Base-by-base conservation (phyloP, 2,113 vertebrate genomes). In the Cichladusa arquata region DNA sequence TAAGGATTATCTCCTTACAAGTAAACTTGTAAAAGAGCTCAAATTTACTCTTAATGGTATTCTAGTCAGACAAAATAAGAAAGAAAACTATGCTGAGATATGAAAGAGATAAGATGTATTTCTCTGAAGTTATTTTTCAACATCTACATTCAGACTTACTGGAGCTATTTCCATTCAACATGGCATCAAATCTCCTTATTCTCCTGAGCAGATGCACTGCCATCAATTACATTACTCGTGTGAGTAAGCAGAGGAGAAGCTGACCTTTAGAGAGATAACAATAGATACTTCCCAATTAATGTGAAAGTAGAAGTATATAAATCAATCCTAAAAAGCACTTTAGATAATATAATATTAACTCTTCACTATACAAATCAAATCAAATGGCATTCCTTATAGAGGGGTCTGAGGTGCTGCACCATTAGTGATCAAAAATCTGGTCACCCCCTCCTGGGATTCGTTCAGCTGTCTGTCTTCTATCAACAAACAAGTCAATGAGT, bases 261-360 rank as follows among this genome's bases (percentile, higher is more conserved):
- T 95, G 92, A 96, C 93, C 95, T 97, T 97, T 92, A 64, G 65
- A 84, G 57, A 81, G 72, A 86, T 81, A 96, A 96, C 86, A 95
- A 86, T 45, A 88, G 92, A 90, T 83, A 87, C 65, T 53, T 91
- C 40, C 89, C 86, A 91, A 93, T 95, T 95, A 96, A 86, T 84
- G 88, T 78, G 89, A 86, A 92, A 95, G 72, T 90, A 88, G 74
- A 56, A 93, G 76, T 92, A 92, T 40, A 96, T 94, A 95, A 94
- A 96, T 97, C 93, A 96, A 88, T 96, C 76, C 82, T 60, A 88
- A 86, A 94, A 93, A 95, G 66, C 90, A 86, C 65, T 88, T 94
- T 61, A 90, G 76, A 71, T 94, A 88, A 95, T 78, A 74, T 44
- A 66, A 80, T 64, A 88, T 78, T 92, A 93, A 94, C 69, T 90